Base-by-base conservation (phyloP, 1,140 invertebrate genomes). In the Drosophila kanapiae region DNA sequence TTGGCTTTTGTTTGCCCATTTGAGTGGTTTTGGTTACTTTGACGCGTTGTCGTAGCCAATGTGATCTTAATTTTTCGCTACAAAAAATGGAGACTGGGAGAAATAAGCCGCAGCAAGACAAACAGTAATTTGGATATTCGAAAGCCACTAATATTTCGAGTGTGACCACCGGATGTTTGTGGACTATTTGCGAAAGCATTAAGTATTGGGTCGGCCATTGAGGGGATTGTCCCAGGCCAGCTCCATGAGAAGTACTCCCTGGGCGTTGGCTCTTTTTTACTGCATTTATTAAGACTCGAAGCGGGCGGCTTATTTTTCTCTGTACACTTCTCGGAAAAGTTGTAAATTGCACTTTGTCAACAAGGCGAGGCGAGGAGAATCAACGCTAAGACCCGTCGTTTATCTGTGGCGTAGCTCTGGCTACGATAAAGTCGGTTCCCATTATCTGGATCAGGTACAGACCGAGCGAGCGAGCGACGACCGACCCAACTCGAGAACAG, bases 281-380 rank as follows among this genome's bases (percentile, higher is more conserved):
- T 62, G 77, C 63, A 51, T 70, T 77, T 82, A 86, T 80, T 79
- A 87, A 86, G 69, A 40, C 64, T 18, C 67, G 48, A 8, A 49
- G 10, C n/a, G 51, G 62, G 81, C 84, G 85, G 81, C 67, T 79
- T 62, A 76, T 69, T 69, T 69, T 51, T 31, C 78, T 49, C 58
- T 79, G 75, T 90, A 84, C 56, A 82, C 71, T 88, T 87, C 84
- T 78, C 69, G 84, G 84, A 87, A 87, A 88, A 78, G 84, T 79
- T 87, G 69, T 87, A 87, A 87, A 87, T 87, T 87, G 84, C 84
- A 87, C 77, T 87, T 74, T 78, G 84, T 88, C 70, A 87, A 87
- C 75, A 87, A 33, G 65, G 70, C 58, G 65, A 13, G 81, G 68
- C 57, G n/a, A 33, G 60, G 71, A 77, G 84, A 88, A 80, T 67